phyloP scores from a whole-genome alignment of 1,140 invertebrate species.

The Adoxophyes honmai region DNA sequence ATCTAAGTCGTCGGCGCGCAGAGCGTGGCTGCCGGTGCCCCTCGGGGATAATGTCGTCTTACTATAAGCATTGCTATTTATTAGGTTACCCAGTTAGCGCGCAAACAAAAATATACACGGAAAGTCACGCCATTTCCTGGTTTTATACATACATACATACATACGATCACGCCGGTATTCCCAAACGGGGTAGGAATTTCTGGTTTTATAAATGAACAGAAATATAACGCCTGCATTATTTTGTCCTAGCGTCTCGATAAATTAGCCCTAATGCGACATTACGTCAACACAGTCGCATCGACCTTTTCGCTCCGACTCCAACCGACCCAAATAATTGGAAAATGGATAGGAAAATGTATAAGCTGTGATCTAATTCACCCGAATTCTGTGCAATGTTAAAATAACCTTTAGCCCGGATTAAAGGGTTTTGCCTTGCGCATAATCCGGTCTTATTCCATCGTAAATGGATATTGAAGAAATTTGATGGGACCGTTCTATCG shows the following conservation, averaged over 20 bases:
- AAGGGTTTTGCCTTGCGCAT: conserved; percentile 52
- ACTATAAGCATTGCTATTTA: background rate
- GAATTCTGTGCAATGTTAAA: conserved; percentile 41
- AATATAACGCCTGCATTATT: no score
- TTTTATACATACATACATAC: no score
- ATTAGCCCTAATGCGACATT: conserved; percentile 9
- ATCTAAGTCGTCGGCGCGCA: background rate
- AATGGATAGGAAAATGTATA: conserved; percentile 24
- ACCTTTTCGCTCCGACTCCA: background rate
- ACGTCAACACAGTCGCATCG: conserved; percentile 11
- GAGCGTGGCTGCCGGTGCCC: background rate
- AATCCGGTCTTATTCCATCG: conserved; percentile 59
- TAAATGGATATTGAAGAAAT: conserved; percentile 67
- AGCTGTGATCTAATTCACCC: conserved; percentile 34
- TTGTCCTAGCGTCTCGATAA: conserved; percentile 4
- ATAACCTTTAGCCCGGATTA: conserved; percentile 55
- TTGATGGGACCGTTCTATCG: conserved; percentile 59
- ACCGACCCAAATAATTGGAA: conserved; percentile 50
- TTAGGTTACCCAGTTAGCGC: conserved; percentile 1
- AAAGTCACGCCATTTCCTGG: no score
- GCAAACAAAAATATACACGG: no score
- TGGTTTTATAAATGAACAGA: no score
- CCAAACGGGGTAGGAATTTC: no score
- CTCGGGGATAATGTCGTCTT: background rate
- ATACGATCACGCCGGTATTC: no score